Percentiles rank a stretch among this genome's conserved stretches.
Evolutionary conservation across 2,888 invertebrate genomes (phyloP).

Genomic region (Dryococelus australis): DNA sequence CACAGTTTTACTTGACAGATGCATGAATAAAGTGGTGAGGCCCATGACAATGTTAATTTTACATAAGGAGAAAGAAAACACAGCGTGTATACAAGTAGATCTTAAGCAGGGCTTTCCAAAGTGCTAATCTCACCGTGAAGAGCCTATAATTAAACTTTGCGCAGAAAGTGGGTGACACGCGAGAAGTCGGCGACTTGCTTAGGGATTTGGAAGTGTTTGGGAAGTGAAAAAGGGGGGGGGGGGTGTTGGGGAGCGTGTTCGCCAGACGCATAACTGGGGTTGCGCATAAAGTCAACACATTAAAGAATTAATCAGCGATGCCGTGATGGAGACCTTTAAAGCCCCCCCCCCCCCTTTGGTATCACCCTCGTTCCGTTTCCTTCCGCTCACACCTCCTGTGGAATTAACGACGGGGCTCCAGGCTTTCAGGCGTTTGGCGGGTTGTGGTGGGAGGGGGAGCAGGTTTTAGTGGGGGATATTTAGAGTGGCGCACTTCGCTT

Average conservation of each 20-base stretch:
- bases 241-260: not conserved
- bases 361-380: not conserved
- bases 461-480: not conserved
- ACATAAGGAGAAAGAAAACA: too few species aligned
- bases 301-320: constrained; percentile 16
- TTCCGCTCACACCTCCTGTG: not conserved
- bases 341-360: not conserved
- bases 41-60: too few species aligned
- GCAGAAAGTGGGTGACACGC: too few species aligned
- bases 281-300: constrained; percentile 16
- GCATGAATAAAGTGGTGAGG: too few species aligned
- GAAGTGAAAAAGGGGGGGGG: too few species aligned
- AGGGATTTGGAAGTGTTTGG: not conserved
- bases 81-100: too few species aligned
- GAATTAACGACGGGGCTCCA: not conserved
- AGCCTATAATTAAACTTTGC: too few species aligned
- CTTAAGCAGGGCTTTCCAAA: too few species aligned
- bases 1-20: too few species aligned
- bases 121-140: too few species aligned
- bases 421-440: not conserved
- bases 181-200: not conserved
- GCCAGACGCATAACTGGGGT: not conserved
- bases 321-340: constrained; percentile 1
- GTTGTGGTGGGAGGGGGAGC: not conserved
- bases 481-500: constrained; percentile 16